Evolutionary conservation across 2,113 vertebrate species (phyloP), one percentile per base, ranked within the genome.

Genomic region (Verasper variegatus): DNA sequence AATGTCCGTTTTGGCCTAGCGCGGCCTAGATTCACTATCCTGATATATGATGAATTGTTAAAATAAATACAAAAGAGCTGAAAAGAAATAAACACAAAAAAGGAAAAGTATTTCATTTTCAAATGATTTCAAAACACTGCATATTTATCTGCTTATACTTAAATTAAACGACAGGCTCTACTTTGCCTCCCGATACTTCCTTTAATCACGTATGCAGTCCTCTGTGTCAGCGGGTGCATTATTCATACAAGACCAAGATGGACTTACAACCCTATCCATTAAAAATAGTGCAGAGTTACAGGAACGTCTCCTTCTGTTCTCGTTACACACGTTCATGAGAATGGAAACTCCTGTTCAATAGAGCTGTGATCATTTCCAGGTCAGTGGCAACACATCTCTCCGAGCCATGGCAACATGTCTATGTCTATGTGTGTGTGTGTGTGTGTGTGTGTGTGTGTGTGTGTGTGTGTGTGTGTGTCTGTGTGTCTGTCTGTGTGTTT

Each of bases 291-390:
- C 65, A 62, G 2, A 57, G 31, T 73, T 31, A 83, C 47, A 80
- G 47, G 52, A 1, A 45, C 74, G 7, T 57, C 35, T 75, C 23
- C 60, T 47, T 51, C 56, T 71, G 60, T 49, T 61, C 61, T 71
- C 61, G 35, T 71, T 26, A 52, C 23, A 47, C 73, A 82, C 37
- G 5, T 66, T 76, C 70, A 76, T 86, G 73, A 67, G 66, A 78
- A 82, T 76, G 86, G 86, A 91, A 90, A 85, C 81, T 83, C 35
- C 17, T 52, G 72, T 76, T 88, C 86, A 76, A 88, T 89, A 74
- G 24, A 82, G 49, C 21, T 11, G 26, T 18, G 35, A 88, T 89
- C 63, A 91, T 72, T 86, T 89, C 86, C 91, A 91, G 88, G 90
- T 91, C 91, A 89, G 20, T 49, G 86, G 37, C 55, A 47, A 45